These are phyloP conservation scores for Prolemur simus DNA, from an alignment of 2,113 vertebrate species.

Conservation along the genomic window DNA sequence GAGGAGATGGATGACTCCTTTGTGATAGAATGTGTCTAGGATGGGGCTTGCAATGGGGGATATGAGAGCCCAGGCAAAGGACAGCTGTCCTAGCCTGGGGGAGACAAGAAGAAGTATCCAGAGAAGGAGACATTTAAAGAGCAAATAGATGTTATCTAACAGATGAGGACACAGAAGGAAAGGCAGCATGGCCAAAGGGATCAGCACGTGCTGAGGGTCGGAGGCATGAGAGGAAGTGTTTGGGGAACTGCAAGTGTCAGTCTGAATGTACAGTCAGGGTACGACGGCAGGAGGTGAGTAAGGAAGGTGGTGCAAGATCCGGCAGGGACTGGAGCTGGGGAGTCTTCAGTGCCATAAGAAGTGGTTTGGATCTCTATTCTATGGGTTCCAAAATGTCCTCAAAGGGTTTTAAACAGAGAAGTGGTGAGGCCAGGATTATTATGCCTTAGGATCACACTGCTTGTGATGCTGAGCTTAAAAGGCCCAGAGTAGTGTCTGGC, in stretches of 20 bases:
- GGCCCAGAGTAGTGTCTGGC: neutral
- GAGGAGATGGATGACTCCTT: neutral
- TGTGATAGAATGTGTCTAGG: too few relatives aligned
- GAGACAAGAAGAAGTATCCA: neutral
- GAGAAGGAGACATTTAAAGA: neutral
- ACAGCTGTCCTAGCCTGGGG: neutral
- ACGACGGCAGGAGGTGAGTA: neutral
- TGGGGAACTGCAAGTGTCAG: neutral
- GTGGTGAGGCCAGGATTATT: neutral
- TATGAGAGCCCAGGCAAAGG: neutral
- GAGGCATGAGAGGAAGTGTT: neutral
- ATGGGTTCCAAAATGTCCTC: neutral
- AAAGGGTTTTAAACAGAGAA: neutral
- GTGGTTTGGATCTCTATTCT: neutral
- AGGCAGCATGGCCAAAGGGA: neutral
- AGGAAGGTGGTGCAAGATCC: neutral
- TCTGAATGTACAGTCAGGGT: neutral
- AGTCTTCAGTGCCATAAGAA: neutral
- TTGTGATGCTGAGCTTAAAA: neutral
- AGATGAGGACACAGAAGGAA: neutral
- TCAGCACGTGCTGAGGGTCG: neutral
- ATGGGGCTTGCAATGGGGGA: neutral
- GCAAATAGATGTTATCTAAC: neutral
- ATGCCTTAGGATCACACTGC: fast-evolving
- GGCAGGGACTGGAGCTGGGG: neutral